Base-by-base conservation (phyloP, 2,113 vertebrate genomes). In the Hippocampus abdominalis region DNA sequence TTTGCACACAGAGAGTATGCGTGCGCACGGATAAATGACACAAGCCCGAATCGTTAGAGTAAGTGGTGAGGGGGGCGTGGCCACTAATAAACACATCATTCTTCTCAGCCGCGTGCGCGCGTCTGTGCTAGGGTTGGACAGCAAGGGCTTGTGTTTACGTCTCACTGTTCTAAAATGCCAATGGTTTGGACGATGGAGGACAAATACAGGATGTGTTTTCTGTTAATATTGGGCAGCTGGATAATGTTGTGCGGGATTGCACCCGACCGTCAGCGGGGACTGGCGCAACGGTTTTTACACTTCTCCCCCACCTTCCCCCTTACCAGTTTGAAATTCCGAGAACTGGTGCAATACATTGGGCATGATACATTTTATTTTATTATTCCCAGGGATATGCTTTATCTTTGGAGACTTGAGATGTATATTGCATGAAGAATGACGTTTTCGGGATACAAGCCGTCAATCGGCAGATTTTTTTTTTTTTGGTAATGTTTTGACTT, bases 221-320 rank as follows among this genome's bases (percentile, higher is more conserved):
- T 87, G 82, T 86, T 89, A 83, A 85, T 64, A 72, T 81, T 71
- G 18, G 16, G 81, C 80, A 81, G 83, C 81, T 84, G 81, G 62
- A 56, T 3, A 57, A 71, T 48, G 64, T 74, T 44, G 72, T 61
- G 60, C 77, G 66, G 67, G 72, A 64, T 71, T 53, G 42, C 68
- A 21, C 73, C 44, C 9, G n/a, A 59, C 67, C 64, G 32, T 40
- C 75, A 67, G 48, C 29, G 54, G 73, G 69, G 44, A 71, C 69
- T 69, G 21, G 51, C 75, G 81, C 77, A 80, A 32, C 2, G 1
- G 56, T 29, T 57, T 27, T 29, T 25, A 21, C 18, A 21, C 16
- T 49, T 11, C 13, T 4, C 44, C 12, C 44, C 44, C 32, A 10
- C 3, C 44, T 4, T 46, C 48, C 15, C 3, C 18, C 15, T 20